phyloP scores from a whole-genome alignment of 2,797 vertebrate species.

The Ctenosaura bakeri region DNA sequence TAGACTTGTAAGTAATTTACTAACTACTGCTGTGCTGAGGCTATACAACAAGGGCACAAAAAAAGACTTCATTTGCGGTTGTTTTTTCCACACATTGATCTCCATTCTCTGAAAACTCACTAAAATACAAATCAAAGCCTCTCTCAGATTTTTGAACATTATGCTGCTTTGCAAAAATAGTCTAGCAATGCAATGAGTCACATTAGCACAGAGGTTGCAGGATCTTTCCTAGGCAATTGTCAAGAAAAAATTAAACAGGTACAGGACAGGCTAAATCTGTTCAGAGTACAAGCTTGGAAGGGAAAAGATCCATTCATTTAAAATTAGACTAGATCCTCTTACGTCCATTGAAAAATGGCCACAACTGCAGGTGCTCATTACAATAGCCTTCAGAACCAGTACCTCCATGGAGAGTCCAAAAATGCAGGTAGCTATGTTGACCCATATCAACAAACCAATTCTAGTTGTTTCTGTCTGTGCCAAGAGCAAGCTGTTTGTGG shows the following conservation, averaged over 20 bases:
- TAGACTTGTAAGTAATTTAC: background rate
- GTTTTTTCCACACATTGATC: background rate
- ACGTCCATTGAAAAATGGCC: background rate
- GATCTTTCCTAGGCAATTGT: background rate
- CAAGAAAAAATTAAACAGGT: background rate
- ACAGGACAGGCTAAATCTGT: background rate
- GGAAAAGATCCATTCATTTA: background rate
- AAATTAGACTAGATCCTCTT: background rate
- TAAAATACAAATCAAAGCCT: background rate
- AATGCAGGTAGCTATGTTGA: background rate
- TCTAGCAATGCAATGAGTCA: background rate
- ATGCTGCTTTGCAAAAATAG: background rate
- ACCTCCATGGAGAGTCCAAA: too few species aligned
- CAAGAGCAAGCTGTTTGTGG: too few species aligned
- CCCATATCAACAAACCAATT: background rate
- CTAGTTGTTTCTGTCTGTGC: too few species aligned
- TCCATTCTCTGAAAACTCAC: background rate
- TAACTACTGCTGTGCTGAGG: background rate
- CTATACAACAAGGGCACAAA: background rate
- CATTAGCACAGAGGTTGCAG: background rate
- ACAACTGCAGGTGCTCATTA: background rate
- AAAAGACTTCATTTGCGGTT: background rate
- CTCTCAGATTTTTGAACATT: background rate
- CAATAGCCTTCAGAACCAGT: background rate
- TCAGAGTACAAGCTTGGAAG: background rate